Percentiles rank a stretch among this genome's conserved stretches.
Conservation (phyloP, 2,797 vertebrate species). For the Buceros bicornis region DNA sequence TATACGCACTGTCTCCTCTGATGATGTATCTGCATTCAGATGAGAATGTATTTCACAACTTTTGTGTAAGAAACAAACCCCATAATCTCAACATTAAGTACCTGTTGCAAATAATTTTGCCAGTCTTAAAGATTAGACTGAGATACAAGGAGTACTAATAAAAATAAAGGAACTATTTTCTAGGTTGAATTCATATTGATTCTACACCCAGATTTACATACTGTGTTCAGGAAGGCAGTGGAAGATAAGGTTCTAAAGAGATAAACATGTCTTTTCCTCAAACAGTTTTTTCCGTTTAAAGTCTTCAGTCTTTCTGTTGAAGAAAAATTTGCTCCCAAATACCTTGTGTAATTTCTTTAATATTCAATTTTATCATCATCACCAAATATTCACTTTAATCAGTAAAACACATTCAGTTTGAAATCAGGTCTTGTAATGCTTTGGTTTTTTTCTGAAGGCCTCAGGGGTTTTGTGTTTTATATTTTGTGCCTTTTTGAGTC, state of each 20-base stretch:
- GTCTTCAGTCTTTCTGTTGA: neutral
- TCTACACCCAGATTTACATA: neutral
- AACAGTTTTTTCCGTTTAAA: neutral
- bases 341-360: neutral
- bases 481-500: neutral
- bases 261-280: neutral
- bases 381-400: neutral
- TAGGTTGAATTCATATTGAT: neutral
- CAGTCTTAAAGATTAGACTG: neutral
- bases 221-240: neutral
- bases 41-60: slow-evolving; percentile 46
- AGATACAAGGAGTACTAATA: neutral
- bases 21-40: slow-evolving; percentile 2
- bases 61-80: neutral
- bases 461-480: neutral
- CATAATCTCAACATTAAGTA: neutral
- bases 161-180: neutral
- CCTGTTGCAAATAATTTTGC: neutral
- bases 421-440: neutral
- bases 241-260: neutral
- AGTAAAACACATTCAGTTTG: neutral
- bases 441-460: neutral
- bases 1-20: slow-evolving; percentile 25
- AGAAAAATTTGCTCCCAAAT: neutral
- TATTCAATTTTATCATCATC: neutral